A percentile compares a stretch with the other conserved stretches of the same genome.
phyloP scores from a whole-genome alignment of 2,888 invertebrate species.

The Amphiduros pacificus region DNA sequence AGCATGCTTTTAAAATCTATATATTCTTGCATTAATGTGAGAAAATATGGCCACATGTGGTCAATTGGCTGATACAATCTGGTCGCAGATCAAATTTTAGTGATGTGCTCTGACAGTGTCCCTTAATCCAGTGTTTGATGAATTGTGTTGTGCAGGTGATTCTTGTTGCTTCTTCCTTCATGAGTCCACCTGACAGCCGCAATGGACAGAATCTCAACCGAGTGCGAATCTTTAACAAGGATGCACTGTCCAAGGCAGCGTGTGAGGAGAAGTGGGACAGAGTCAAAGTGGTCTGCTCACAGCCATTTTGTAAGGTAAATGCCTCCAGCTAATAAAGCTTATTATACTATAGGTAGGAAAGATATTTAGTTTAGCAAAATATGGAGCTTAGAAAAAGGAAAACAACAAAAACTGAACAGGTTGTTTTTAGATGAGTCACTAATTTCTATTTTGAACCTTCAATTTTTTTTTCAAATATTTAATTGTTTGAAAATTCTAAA shows the following conservation, averaged over 20 bases:
- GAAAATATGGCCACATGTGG: too few species aligned
- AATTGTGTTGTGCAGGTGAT: constrained; percentile 74
- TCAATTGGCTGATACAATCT: too few species aligned
- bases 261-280: constrained; percentile 77
- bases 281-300: constrained; percentile 80
- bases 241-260: constrained; percentile 66
- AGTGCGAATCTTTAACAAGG: constrained; percentile 73
- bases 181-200: constrained; percentile 76
- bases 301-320: constrained; percentile 76
- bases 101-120: too few species aligned
- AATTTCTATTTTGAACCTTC: too few species aligned
- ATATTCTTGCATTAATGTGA: too few species aligned
- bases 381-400: background rate
- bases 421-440: background rate
- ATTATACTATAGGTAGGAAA: background rate
- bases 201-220: constrained; percentile 69
- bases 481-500: too few species aligned
- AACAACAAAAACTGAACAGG: background rate
- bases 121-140: too few species aligned
- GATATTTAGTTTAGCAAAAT: background rate
- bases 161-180: constrained; percentile 77
- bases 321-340: background rate
- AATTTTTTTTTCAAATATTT: too few species aligned
- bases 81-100: too few species aligned
- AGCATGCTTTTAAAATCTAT: too few species aligned